phyloP scores from a whole-genome alignment of 64 coral and sea anemone species.

The Astreopora myriophthalma region DNA sequence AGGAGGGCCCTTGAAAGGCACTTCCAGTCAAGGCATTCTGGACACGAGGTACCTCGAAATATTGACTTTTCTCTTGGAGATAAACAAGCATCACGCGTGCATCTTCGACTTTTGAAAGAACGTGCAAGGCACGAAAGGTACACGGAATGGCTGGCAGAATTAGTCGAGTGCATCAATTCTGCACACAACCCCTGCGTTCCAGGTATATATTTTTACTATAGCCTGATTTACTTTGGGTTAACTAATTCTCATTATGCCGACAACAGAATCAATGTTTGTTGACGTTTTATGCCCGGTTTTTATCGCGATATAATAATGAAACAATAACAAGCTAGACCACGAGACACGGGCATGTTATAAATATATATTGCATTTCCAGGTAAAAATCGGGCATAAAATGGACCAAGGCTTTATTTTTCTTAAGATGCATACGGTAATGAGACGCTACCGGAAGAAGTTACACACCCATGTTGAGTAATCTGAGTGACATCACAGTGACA shows the following conservation, averaged over 20 bases:
- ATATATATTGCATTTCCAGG: no score
- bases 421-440: no score
- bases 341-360: no score
- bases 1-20: neutral
- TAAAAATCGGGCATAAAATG: no score
- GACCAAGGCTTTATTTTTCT: no score
- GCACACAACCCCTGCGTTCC: constrained; percentile 56
- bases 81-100: neutral
- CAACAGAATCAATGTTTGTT: neutral
- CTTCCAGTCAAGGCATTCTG: neutral
- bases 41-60: neutral
- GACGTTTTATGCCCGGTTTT: neutral
- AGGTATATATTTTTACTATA: neutral
- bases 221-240: neutral
- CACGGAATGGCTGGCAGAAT: constrained; percentile 41
- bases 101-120: neutral
- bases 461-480: no score
- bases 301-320: neutral
- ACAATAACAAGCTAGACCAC: no score
- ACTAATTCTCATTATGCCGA: neutral
- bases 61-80: neutral
- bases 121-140: constrained; percentile 16
- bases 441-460: no score
- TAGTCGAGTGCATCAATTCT: constrained; percentile 65
- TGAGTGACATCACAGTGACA: no score